A percentile compares a stretch with the other conserved stretches of the same genome.
phyloP scores from a whole-genome alignment of 2,113 vertebrate genomes.

The Labeo catla region DNA sequence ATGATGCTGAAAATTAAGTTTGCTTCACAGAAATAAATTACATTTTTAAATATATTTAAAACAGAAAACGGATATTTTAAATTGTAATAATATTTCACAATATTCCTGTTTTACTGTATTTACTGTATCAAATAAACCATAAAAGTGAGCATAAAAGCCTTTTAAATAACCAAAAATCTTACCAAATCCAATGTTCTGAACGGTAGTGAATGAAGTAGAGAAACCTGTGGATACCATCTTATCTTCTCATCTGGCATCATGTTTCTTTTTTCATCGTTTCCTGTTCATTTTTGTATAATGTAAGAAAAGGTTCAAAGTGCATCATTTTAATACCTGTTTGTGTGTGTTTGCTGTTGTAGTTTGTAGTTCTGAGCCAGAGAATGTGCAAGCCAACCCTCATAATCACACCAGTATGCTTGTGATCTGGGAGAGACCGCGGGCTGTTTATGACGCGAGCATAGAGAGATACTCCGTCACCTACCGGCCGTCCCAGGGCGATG shows the following conservation, averaged over 20 bases:
- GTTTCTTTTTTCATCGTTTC: neutral
- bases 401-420: slow-evolving; percentile 93
- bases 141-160: neutral
- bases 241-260: neutral
- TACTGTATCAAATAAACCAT: neutral
- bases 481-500: slow-evolving; percentile 74
- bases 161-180: neutral
- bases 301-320: neutral
- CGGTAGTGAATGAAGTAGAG: neutral
- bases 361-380: slow-evolving; percentile 96
- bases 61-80: neutral
- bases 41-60: neutral
- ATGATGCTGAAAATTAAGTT: too few relatives aligned
- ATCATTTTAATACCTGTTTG: neutral
- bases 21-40: neutral
- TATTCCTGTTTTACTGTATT: neutral
- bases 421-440: slow-evolving; percentile 92
- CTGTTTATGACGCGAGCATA: slow-evolving; percentile 89
- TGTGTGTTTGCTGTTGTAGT: slow-evolving; percentile 72
- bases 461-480: slow-evolving; percentile 92
- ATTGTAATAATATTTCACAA: neutral
- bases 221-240: neutral
- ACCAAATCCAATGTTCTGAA: neutral
- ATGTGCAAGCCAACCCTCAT: slow-evolving; percentile 84
- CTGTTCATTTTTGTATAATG: neutral